Evolutionary conservation across 2,888 invertebrate species (phyloP).

Genomic region (Synanthedon andrenaeformis): DNA sequence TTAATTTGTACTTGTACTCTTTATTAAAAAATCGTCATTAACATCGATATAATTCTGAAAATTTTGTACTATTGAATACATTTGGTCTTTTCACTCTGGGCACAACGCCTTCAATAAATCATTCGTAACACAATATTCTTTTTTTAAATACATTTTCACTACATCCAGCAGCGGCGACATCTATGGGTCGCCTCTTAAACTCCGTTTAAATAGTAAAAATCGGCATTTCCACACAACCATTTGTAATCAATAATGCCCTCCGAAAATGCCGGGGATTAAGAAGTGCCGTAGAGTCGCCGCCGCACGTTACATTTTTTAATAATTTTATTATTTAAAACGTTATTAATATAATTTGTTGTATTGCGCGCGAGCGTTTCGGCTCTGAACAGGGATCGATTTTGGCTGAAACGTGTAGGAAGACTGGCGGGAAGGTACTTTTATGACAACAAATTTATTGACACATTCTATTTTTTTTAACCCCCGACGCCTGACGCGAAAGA

Average conservation of each 20-base stretch:
- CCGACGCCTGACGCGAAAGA: too few species aligned
- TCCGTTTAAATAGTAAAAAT: conserved; percentile 33
- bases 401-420: conserved; percentile 50
- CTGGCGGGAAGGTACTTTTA: conserved; percentile 43
- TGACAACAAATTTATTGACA: too few species aligned
- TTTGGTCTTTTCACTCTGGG: conserved; percentile 40
- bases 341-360: conserved; percentile 70
- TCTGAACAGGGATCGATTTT: conserved; percentile 24
- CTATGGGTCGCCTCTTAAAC: conserved; percentile 21
- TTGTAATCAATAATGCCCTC: conserved; percentile 39
- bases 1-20: conserved; percentile 63
- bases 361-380: conserved; percentile 43
- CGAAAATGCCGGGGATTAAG: conserved; percentile 28
- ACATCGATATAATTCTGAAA: conserved; percentile 46
- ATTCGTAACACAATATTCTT: conserved; percentile 49
- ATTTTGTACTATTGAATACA: conserved; percentile 50
- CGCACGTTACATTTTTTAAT: conserved; percentile 63
- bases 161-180: conserved; percentile 43
- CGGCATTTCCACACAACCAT: conserved; percentile 34
- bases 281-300: conserved; percentile 25
- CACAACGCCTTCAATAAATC: conserved; percentile 48
- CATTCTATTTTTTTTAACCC: too few species aligned
- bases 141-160: conserved; percentile 51
- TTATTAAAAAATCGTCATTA: conserved; percentile 26
- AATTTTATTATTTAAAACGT: conserved; percentile 66